Evolutionary conservation across 1,140 invertebrate genomes (phyloP), one percentile per base, ranked within the genome.

Genomic region (Anoplophora glabripennis): DNA sequence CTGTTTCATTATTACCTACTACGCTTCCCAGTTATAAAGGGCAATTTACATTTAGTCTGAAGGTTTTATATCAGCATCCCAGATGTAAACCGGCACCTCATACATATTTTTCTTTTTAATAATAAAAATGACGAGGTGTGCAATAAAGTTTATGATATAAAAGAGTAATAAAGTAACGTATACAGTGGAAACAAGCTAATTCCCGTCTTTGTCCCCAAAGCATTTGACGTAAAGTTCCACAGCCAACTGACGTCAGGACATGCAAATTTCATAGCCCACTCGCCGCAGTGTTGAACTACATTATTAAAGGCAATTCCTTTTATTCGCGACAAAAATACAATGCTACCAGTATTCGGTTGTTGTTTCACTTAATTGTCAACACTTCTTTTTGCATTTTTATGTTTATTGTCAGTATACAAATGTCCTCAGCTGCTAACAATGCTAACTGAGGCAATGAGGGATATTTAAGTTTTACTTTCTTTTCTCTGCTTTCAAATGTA

Each of bases 241-340:
- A 52, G 65, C 45, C 36, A 59, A 62, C 33, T 62, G 66, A 64
- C 62, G 63, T 65, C 57, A 63, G 52, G 36, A 51, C 63, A 70
- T 68, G 68, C 64, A 70, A 70, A 70, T 70, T 70, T 68, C 68
- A 67, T 67, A 34, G 56, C 45, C 57, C 38, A 52, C 49, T 61
- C 37, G 54, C 61, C 55, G 45, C 62, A 59, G 47, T 49, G 57
- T 61, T 53, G 47, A 63, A 66, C 59, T 66, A 68, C 66, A 70
- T 70, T 70, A 70, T 68, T 68, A 70, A 68, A 65, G 58, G 61
- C 66, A 66, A 70, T 68, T 70, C 65, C 65, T 66, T 66, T 66
- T 63, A 68, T 68, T 67, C 61, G 41, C 61, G 63, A 61, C 61
- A 63, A 61, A 65, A 67, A 65, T 67, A 67, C 66, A 66, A 62